Base-by-base conservation (phyloP, 2,888 invertebrate genomes). In the Lasioglossum morio region DNA sequence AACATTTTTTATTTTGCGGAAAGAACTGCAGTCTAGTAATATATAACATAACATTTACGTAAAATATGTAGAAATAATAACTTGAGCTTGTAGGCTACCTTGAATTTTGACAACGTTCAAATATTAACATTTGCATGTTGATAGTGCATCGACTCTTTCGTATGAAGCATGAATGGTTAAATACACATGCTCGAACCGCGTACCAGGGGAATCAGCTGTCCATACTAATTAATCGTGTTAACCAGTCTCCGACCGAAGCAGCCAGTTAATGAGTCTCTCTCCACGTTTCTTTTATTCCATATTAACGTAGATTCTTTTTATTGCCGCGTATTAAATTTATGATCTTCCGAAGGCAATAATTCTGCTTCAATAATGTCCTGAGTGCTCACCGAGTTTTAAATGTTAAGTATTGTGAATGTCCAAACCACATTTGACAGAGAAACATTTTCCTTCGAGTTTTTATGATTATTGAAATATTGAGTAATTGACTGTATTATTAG, bases 111-210 rank as follows among this genome's bases (percentile, higher is more conserved):
- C 43, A 43, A 43, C 43, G 10, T 60, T 60, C 14, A 27, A 23
- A 60, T 27, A 63, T 30, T 14, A 34, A 63, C 19, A 63, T 43
- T 14, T 43, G 14, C 14, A 7, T 34, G 7, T 66, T 7, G n/a
- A 12, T 43, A 34, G 70, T 48, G 30, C 69, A 74, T 74, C 43
- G 57, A 10, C 40, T 4, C 10, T 72, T 72, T 76, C 23, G 57
- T 46, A 23, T 14, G 66, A 16, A 48, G 48, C 46, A 46, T 57
- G 46, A 84, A 84, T 77, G 77, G 37, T 19, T n/a, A 37, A 48
- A 37, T 60, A 27, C 72, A 84, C 73, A 57, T 72, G 84, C 16
- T 83, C 46, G 63, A 23, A 23, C 8, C n/a, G 30, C 40, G 48
- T 43, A 43, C 43, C 43, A 43, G 30, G 4, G 30, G 53, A 72